These are phyloP conservation scores for Myotis findleyi DNA, from an alignment of 2,797 vertebrate genomes.

Conservation along the genomic window DNA sequence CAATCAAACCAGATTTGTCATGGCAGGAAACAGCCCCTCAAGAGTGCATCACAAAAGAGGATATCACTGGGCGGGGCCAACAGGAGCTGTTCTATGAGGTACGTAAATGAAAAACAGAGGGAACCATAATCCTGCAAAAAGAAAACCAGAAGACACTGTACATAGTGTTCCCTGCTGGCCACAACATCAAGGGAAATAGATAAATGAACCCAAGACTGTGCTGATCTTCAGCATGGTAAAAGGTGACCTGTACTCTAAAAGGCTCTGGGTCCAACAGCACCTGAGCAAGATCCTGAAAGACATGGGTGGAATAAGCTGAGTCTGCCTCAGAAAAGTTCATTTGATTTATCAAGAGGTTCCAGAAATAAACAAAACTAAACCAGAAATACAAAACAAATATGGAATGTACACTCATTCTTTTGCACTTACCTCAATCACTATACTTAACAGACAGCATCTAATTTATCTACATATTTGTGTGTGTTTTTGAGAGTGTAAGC, in stretches of 20 bases:
- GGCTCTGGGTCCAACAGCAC: background rate
- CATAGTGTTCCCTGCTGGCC: background rate
- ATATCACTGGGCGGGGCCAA: background rate
- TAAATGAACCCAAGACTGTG: background rate
- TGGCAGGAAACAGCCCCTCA: background rate
- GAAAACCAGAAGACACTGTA: slow-evolving; percentile 2
- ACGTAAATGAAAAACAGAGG: background rate
- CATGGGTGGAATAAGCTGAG: background rate
- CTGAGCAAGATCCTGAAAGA: background rate
- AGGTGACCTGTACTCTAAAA: slow-evolving; percentile 27
- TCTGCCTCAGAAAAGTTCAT: background rate
- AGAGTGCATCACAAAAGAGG: background rate
- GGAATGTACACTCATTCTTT: background rate
- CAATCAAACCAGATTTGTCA: background rate
- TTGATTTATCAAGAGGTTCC: background rate
- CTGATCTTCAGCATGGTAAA: background rate
- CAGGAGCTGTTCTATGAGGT: background rate
- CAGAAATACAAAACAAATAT: background rate
- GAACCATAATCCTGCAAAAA: slow-evolving; percentile 22
- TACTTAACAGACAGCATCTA: background rate
- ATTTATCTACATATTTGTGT: background rate
- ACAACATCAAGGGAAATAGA: background rate
- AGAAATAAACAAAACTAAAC: slow-evolving; percentile 22
- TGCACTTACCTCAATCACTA: background rate
- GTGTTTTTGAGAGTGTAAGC: background rate